Percentiles rank a stretch among this genome's conserved stretches.
phyloP scores from a whole-genome alignment of 2,797 vertebrate species.

The Phoeniculus purpureus region DNA sequence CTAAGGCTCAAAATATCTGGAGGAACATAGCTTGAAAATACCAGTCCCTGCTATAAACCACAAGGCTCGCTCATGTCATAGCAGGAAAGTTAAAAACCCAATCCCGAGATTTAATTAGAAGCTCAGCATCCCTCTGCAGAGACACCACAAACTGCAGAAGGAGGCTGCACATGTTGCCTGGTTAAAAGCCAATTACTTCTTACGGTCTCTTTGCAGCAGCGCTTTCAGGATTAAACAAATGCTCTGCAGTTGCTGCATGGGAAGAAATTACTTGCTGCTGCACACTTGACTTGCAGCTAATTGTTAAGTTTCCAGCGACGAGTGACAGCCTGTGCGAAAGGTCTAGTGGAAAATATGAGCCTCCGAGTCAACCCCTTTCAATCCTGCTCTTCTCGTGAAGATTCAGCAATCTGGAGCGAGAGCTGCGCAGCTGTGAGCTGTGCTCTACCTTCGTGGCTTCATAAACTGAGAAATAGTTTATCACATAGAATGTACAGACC shows the following conservation, averaged over 20 bases:
- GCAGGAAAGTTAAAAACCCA: not conserved
- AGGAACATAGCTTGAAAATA: not conserved
- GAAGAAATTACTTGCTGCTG: no score
- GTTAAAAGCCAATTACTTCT: not conserved
- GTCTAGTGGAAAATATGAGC: not conserved
- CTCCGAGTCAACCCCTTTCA: not conserved
- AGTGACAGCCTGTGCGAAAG: fast-evolving
- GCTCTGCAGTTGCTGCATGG: not conserved
- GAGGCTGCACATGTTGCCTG: not conserved
- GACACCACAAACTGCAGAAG: not conserved
- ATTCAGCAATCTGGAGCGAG: not conserved
- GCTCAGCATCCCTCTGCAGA: not conserved
- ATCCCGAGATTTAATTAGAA: not conserved
- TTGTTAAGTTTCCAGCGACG: not conserved
- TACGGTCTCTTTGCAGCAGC: not conserved
- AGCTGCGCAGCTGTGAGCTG: not conserved
- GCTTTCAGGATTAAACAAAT: not conserved
- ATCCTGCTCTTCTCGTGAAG: not conserved
- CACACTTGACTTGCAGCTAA: no score
- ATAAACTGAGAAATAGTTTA: no score
- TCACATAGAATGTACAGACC: not conserved
- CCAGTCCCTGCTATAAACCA: not conserved
- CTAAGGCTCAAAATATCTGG: not conserved
- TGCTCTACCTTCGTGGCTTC: not conserved
- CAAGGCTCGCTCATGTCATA: not conserved